Conservation (phyloP, 2,888 invertebrate species). For the Deilephila elpenor region DNA sequence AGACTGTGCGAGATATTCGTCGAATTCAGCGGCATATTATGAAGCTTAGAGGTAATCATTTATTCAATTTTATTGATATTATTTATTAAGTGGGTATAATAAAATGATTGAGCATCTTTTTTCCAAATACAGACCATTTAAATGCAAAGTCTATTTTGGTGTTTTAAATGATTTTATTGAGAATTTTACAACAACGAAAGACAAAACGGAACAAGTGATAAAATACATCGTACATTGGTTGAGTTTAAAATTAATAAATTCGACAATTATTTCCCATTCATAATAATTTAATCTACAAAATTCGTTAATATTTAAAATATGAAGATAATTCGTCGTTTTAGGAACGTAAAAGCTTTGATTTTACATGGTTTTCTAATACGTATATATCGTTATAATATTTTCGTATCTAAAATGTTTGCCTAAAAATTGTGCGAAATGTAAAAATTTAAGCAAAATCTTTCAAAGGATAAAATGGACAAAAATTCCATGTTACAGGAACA, state of each 20-base stretch:
- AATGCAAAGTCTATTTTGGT: constrained; percentile 26
- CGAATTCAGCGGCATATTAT: no score
- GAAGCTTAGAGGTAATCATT: no score
- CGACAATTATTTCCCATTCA: constrained; percentile 49
- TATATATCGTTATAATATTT: constrained; percentile 5
- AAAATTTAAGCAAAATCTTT: constrained; percentile 47
- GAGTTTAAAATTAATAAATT: constrained; percentile 61
- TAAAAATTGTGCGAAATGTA: constrained; percentile 49
- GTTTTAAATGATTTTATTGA: constrained; percentile 63
- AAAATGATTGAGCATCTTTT: no score
- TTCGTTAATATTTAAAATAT: constrained; percentile 36
- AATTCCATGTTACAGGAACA: constrained; percentile 42
- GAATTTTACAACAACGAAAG: constrained; percentile 50
- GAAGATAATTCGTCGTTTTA: constrained; percentile 34
- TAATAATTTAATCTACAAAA: constrained; percentile 52
- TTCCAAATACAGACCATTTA: neutral
- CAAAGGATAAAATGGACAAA: constrained; percentile 51
- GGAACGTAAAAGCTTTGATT: constrained; percentile 29
- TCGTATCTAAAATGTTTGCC: constrained; percentile 34
- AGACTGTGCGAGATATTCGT: no score
- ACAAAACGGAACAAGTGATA: constrained; percentile 48
- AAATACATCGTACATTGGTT: constrained; percentile 35
- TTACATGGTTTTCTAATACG: constrained; percentile 13
- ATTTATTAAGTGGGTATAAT: no score
- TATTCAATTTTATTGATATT: no score